Percentiles rank a stretch among this genome's conserved stretches.
Evolutionary conservation across 2,888 invertebrate genomes (phyloP).

Genomic region (Andrena hattorfiana): DNA sequence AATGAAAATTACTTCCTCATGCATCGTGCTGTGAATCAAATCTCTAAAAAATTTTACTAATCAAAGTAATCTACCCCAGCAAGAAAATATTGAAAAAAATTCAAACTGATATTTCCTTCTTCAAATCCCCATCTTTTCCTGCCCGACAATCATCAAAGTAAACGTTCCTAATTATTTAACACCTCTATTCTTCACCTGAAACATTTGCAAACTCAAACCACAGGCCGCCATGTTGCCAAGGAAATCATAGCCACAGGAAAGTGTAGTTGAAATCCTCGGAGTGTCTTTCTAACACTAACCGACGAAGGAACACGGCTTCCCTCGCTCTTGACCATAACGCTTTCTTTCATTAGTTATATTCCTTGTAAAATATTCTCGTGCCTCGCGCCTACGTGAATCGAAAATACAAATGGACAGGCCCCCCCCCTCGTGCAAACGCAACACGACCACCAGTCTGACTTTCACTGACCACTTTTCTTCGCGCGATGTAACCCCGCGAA

Average conservation of each 20-base stretch:
- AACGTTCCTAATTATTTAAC: not conserved
- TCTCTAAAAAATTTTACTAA: no score
- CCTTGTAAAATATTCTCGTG: slow-evolving; percentile 42
- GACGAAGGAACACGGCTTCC: not conserved
- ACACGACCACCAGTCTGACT: slow-evolving; percentile 27
- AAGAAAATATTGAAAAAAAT: not conserved
- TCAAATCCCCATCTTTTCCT: no score
- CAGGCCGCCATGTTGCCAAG: slow-evolving; percentile 1
- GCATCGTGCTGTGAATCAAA: no score
- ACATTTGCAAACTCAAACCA: not conserved
- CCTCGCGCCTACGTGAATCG: slow-evolving; percentile 31
- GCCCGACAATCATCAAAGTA: no score
- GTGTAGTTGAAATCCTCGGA: not conserved
- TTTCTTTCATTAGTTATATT: slow-evolving; percentile 61
- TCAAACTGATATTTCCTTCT: not conserved
- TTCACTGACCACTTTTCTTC: slow-evolving; percentile 61
- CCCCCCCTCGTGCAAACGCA: slow-evolving; percentile 24
- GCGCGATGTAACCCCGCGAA: slow-evolving; percentile 23
- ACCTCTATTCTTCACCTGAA: no score
- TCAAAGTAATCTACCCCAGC: no score
- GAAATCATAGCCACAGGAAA: slow-evolving; percentile 8
- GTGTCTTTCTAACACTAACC: not conserved
- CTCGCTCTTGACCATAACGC: slow-evolving; percentile 9
- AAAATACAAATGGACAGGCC: slow-evolving; percentile 53
- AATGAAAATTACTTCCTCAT: no score